phyloP scores from a whole-genome alignment of 2,797 vertebrate species.

The Phyllotis vaccarum region DNA sequence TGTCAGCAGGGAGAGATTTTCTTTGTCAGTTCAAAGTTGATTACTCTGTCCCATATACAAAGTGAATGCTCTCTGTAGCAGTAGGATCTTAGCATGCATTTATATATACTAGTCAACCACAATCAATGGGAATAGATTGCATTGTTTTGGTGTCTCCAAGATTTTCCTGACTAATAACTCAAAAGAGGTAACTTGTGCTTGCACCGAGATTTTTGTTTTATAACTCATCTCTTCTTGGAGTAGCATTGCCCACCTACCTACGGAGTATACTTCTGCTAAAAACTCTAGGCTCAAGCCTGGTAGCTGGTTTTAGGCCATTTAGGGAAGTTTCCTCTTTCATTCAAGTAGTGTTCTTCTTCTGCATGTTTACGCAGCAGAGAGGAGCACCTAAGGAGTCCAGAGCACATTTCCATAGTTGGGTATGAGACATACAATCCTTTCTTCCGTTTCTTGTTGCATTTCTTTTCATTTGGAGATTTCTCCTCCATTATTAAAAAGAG shows the following conservation, averaged over 20 bases:
- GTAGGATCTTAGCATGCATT: neutral
- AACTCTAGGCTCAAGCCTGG: neutral
- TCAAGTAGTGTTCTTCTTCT: constrained; percentile 17
- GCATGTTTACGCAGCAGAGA: neutral
- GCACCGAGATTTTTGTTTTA: neutral
- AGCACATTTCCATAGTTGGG: neutral
- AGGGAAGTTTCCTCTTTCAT: neutral
- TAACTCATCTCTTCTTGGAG: neutral
- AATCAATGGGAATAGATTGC: neutral
- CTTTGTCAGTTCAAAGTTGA: neutral
- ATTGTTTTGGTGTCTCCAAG: neutral
- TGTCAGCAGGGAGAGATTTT: neutral
- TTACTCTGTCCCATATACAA: neutral
- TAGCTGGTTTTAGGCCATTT: neutral
- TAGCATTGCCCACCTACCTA: neutral
- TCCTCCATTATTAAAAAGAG: neutral
- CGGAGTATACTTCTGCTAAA: neutral
- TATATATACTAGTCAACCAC: neutral
- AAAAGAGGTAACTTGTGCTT: neutral
- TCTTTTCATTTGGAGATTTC: constrained; percentile 3
- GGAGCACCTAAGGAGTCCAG: neutral
- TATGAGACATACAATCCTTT: constrained; percentile 19
- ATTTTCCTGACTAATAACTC: neutral
- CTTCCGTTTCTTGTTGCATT: neutral
- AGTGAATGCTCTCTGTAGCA: neutral